A percentile compares a stretch with the other conserved stretches of the same genome.
These are phyloP conservation scores for Megaceryle maxima DNA, from an alignment of 2,113 vertebrate genomes.

Conservation along the genomic window DNA sequence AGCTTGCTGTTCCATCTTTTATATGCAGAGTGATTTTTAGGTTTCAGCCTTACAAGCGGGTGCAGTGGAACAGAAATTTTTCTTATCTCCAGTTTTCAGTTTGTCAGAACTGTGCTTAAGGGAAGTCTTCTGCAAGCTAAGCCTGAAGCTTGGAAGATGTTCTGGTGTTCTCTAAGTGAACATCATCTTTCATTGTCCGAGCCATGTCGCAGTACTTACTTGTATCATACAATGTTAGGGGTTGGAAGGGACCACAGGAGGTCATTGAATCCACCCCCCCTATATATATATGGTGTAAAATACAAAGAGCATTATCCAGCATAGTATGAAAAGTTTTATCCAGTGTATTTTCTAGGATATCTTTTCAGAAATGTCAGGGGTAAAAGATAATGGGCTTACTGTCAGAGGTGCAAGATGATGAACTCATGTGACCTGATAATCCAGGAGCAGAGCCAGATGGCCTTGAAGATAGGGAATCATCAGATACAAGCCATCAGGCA, in stretches of 20 bases:
- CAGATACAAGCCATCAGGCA: conserved; percentile 27
- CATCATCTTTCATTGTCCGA: background rate
- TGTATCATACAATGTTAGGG: too few relatives aligned
- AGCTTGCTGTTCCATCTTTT: background rate
- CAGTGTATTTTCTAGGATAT: background rate
- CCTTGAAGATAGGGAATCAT: background rate
- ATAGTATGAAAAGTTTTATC: background rate
- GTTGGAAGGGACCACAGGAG: too few relatives aligned
- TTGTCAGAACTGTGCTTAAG: background rate
- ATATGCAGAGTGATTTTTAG: background rate
- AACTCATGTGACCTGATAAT: background rate
- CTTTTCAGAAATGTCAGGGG: background rate
- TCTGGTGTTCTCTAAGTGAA: background rate
- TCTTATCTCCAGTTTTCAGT: conserved; percentile 19
- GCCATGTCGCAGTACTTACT: background rate
- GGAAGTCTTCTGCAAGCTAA: conserved; percentile 20
- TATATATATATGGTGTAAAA: background rate
- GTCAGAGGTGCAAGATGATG: conserved; percentile 2
- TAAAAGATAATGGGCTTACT: conserved; percentile 2
- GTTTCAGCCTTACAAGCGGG: background rate
- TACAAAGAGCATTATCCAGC: background rate
- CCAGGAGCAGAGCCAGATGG: conserved; percentile 16
- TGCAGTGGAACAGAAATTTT: conserved; percentile 29
- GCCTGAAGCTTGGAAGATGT: conserved; percentile 5
- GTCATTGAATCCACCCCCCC: too few relatives aligned